Evolutionary conservation across 2,797 vertebrate species (phyloP).

Genomic region (Denticeps clupeoides): DNA sequence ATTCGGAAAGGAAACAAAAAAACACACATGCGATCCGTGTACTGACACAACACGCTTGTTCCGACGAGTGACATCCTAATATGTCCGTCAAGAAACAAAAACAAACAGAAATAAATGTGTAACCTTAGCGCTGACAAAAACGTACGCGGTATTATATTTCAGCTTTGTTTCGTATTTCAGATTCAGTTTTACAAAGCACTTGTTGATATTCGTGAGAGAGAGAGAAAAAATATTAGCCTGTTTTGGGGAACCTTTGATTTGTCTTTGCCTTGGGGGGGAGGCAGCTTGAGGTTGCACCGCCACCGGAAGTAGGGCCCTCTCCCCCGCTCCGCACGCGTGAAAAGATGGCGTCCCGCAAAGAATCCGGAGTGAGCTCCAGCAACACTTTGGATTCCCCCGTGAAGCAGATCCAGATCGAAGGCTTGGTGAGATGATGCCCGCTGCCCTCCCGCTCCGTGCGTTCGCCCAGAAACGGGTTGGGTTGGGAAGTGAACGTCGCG

Average conservation of each 20-base stretch:
- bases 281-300: not conserved
- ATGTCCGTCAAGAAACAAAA: constrained; percentile 1
- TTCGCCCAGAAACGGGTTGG: no score
- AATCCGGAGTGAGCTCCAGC: constrained; percentile 28
- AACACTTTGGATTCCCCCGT: constrained; percentile 52
- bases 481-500: no score
- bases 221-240: no score
- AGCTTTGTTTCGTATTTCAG: not conserved
- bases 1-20: no score
- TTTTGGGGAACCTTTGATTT: not conserved
- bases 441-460: no score
- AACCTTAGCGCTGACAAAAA: not conserved
- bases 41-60: not conserved
- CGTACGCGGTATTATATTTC: not conserved
- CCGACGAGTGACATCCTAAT: constrained; percentile 7
- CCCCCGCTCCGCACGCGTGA: not conserved
- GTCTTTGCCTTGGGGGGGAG: not conserved
- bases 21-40: no score
- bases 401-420: constrained; percentile 60
- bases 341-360: constrained; percentile 43
- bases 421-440: constrained; percentile 59
- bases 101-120: not conserved
- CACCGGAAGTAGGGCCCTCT: not conserved
- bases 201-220: not conserved
- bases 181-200: not conserved